phyloP scores from a whole-genome alignment of 2,797 vertebrate species.

The Tapera naevia region DNA sequence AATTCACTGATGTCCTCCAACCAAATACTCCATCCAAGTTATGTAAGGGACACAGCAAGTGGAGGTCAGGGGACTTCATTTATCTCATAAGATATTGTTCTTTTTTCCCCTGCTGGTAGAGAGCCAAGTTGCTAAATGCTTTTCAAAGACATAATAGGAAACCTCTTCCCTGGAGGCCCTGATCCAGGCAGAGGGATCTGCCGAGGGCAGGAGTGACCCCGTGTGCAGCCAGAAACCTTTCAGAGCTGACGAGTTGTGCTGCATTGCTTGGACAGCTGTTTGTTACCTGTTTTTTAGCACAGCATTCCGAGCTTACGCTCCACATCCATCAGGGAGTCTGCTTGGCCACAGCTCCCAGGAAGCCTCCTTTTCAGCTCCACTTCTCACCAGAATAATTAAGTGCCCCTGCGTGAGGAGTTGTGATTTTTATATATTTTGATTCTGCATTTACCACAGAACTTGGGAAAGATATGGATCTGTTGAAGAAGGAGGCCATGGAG shows the following conservation, averaged over 20 bases:
- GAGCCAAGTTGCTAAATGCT: background rate
- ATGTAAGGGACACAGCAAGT: background rate
- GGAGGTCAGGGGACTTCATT: background rate
- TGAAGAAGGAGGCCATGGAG: too few relatives aligned
- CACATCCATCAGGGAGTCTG: background rate
- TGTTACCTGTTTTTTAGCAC: background rate
- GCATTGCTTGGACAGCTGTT: background rate
- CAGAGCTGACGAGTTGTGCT: background rate
- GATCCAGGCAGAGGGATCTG: background rate
- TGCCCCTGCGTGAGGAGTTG: too few relatives aligned
- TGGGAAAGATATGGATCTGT: too few relatives aligned
- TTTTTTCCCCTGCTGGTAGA: background rate
- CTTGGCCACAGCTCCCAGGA: background rate
- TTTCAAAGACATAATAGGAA: background rate
- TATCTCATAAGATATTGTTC: background rate
- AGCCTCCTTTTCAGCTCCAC: background rate
- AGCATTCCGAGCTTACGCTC: background rate
- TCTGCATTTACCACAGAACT: background rate
- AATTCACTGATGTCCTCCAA: background rate
- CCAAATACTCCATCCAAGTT: background rate
- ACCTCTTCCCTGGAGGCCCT: background rate
- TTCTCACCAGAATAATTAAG: background rate
- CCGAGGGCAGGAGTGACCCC: background rate
- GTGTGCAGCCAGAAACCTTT: rapidly evolving
- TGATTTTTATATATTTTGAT: background rate